Base-by-base conservation (phyloP, 1,140 invertebrate genomes). In the Pachyrhynchus sulphureomaculatus region DNA sequence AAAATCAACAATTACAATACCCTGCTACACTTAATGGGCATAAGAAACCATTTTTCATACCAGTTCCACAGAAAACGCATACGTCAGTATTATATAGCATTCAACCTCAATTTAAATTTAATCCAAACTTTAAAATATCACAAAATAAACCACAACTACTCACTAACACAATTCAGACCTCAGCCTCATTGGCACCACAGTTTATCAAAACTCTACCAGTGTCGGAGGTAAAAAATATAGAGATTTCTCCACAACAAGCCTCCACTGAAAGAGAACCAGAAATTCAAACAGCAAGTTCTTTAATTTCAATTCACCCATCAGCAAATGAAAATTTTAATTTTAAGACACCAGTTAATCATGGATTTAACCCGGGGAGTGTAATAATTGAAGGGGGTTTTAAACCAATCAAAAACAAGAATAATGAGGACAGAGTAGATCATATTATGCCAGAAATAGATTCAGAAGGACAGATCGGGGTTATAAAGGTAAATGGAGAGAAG, bases 381-480 rank as follows among this genome's bases (percentile, higher is more conserved):
- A 85, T 92, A 0, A 86, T 92, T 26, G 90, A 92, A 76, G 84
- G 88, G 48, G 90, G 90, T 0, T 93, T 93, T 67, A 89, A 86
- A 56, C 90, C 91, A 1, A 91, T 92, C 13, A 82, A 90, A n/a
- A 79, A 81, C 13, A 84, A 82, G 74, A 77, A 67, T 52, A 68
- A 58, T n/a, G 76, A 84, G 65, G 79, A 84, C 32, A 78, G 80
- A 57, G 79, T 81, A 57, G 72, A 78, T 23, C 75, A 79, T 36
- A 75, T 74, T 13, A 73, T 75, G 17, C 62, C 65, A 29, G 60
- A 75, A 17, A 69, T 74, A 29, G 73, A 76, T 23, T 80, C 83
- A 39, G 77, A 83, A 71, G 74, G 79, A 17, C 75, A 81, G 62
- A 78, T 74, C 4, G 80, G 81, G 42, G 75, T 83, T 2, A 73